Evolutionary conservation across 92 coral and sea anemone genomes (phyloP).

Genomic region (Paragorgia papillata): DNA sequence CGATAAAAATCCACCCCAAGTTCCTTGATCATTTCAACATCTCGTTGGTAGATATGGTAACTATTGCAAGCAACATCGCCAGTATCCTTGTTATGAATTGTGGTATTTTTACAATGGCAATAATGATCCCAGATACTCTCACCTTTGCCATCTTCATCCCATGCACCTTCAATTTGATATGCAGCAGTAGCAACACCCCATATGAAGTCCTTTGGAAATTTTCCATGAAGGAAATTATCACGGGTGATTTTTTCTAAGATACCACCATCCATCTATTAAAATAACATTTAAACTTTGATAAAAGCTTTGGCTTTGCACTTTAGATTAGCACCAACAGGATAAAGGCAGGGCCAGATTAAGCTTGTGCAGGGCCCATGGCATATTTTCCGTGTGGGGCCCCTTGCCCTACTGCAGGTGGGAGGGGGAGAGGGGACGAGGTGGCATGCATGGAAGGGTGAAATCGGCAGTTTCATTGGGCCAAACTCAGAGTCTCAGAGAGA

Average conservation of each 20-base stretch:
- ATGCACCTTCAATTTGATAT: conserved; percentile 62
- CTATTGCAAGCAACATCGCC: conserved; percentile 59
- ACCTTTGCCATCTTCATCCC: conserved; percentile 53
- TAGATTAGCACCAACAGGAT: too few species aligned
- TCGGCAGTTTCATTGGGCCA: too few species aligned
- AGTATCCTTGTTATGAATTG: conserved; percentile 32
- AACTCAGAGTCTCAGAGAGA: too few species aligned
- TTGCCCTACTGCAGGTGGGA: too few species aligned
- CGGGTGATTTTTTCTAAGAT: conserved; percentile 18
- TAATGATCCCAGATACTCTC: conserved; percentile 50
- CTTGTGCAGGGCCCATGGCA: too few species aligned
- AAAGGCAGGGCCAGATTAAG: too few species aligned
- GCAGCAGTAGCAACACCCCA: conserved; percentile 59
- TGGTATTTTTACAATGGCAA: conserved; percentile 26
- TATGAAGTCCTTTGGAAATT: conserved; percentile 46
- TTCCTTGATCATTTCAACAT: conserved; percentile 40
- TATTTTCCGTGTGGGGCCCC: too few species aligned
- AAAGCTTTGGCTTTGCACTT: too few species aligned
- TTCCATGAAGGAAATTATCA: conserved; percentile 17
- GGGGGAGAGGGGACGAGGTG: too few species aligned
- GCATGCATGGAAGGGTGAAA: too few species aligned
- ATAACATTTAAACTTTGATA: too few species aligned
- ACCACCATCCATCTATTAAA: conserved; percentile 13
- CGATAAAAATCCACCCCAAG: conserved; percentile 52
- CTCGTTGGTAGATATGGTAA: conserved; percentile 40